Evolutionary conservation across 2,888 invertebrate species (phyloP), one percentile per base, ranked within the genome.

Genomic region (Spicauda simplicius): DNA sequence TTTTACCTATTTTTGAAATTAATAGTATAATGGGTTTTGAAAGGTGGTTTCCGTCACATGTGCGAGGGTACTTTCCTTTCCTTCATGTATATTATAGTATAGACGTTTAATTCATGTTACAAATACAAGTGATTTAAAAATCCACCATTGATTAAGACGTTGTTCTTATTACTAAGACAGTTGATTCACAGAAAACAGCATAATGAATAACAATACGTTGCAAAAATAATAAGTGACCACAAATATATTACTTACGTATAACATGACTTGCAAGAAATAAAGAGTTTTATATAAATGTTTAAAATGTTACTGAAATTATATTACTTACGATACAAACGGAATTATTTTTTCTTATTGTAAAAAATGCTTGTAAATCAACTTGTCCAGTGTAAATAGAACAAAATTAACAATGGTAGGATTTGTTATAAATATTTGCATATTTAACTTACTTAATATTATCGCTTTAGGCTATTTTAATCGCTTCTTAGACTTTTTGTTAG

Each of bases 1-100:
- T 52, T 68, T 69, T 67, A 68, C 48, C 4, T 45, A 45, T n/a
- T n/a, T 3, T 45, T 45, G 1, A 45, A 45, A 50, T 60, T 33
- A 37, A 58, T 65, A 69, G 57, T 66, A 58, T 65, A 64, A 8
- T 68, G 59, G 33, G 67, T 50, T 53, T 54, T 68, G 50, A 67
- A 45, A 65, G 60, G 57, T 53, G 58, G 41, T 64, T 58, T 64
- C 57, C 57, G 20, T 64, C 50, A 50, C 37, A 48, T 45, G n/a
- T 19, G 53, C 12, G 12, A 48, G 45, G 14, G 45, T 56, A 64
- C 19, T 50, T 56, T 60, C 18, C 48, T 16, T n/a, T 48, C 25
- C 25, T 25, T 25, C 5, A 2, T 25, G 5, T 16, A 7, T 48
- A 48, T 6, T 41, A 41, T 14, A 14, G 2, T 14, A 14, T 14